Evolutionary conservation across 2,113 vertebrate species (phyloP).

Genomic region (Pseudolaguvia tuberculata): DNA sequence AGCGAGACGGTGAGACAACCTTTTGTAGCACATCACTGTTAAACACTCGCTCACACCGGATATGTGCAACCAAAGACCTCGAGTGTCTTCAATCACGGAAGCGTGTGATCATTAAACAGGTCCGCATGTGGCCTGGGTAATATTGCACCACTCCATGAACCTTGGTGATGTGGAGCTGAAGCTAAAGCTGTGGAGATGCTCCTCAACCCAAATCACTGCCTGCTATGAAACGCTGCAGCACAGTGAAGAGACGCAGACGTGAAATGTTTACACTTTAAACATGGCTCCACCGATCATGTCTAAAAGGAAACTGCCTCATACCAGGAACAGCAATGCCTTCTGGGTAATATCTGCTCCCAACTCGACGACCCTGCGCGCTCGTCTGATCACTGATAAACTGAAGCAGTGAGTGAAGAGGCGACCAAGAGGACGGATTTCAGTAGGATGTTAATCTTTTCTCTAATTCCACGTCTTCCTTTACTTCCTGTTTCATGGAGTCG

Average conservation of each 20-base stretch:
- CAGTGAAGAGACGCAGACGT: background rate
- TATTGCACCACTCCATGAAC: background rate
- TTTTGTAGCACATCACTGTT: slow-evolving; percentile 31
- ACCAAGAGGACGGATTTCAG: background rate
- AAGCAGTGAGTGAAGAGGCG: background rate
- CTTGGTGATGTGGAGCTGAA: background rate
- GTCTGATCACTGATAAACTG: no score
- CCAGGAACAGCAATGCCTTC: background rate
- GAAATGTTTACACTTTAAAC: slow-evolving; percentile 18
- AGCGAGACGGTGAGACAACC: no score
- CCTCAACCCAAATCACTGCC: background rate
- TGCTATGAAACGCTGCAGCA: background rate
- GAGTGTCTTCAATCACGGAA: background rate
- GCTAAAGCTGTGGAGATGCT: background rate
- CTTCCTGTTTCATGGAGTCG: background rate
- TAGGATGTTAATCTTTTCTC: background rate
- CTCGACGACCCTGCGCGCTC: background rate
- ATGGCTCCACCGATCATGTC: background rate
- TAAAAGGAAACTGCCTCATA: slow-evolving; percentile 9
- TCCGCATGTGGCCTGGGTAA: background rate
- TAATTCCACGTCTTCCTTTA: slow-evolving; percentile 12
- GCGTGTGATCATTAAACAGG: background rate
- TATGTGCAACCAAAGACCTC: background rate
- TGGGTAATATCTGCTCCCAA: slow-evolving; percentile 9
- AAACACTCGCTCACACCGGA: background rate